Base-by-base conservation (phyloP, 2,113 vertebrate species). In the Neogobius melanostomus region DNA sequence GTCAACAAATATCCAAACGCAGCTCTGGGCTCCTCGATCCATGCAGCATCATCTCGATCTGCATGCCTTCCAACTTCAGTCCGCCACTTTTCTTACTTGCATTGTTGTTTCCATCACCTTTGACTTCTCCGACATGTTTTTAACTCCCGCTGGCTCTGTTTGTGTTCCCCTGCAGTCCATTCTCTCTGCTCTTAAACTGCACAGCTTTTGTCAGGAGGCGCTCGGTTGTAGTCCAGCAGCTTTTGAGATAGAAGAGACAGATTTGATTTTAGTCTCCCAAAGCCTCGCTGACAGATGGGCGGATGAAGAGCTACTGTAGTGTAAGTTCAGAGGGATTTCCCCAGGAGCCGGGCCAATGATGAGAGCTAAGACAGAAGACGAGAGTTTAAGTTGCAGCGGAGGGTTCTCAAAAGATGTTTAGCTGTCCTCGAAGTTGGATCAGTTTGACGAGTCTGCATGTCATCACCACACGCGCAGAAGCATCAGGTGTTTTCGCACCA, bases 211-310 rank as follows among this genome's bases (percentile, higher is more conserved):
- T 36, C 28, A 36, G 28, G 28, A 36, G 28, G 28, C 28, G 28
- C 28, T 36, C 28, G 28, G 3, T 36, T 43, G 15, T n/a, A 52
- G 70, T 66, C 68, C 56, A 0, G 65, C 28, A 9, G 15, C 62
- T 67, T 51, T 76, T 45, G 11, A 80, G 66, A 72, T 75, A 57
- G 77, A 81, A 72, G 43, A 16, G 76, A 77, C 71, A 47, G 84
- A 80, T 84, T 79, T 77, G 77, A 81, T 74, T 83, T 36, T 81
- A 74, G 82, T 86, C 83, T 83, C 69, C 52, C 82, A 87, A 89
- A 87, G 82, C 80, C 82, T 63, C 14, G 53, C 76, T 86, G 87
- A 86, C 85, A 87, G 82, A 86, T 17, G 66, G 82, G 87, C 61
- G 43, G 63, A 86, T 85, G 83, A 75, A 76, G 80, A 78, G 2